Evolutionary conservation across 92 coral and sea anemone species (phyloP), one percentile per base, ranked within the genome.

Genomic region (Epizoanthus stellaris): DNA sequence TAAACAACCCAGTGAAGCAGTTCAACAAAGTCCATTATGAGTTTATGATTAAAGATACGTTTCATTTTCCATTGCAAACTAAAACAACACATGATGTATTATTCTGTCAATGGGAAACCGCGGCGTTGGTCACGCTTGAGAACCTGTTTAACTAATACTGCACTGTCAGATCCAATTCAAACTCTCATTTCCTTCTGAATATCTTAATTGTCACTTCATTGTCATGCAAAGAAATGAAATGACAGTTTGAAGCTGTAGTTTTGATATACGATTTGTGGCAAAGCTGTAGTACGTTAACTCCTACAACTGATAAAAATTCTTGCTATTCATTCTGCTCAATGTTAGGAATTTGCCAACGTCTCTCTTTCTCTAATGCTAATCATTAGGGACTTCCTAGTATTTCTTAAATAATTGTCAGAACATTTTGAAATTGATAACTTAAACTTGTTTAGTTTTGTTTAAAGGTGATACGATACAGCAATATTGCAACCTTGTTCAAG

Each of bases 191-290:
- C 60, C 25, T 4, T 79, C 23, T 57, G 49, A 43, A 70, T 63
- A 62, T 20, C 54, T 59, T 62, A 13, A 79, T 79, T 79, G 57
- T 21, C 21, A 39, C 16, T 56, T 43, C 83, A 79, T 63, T 62
- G 70, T 79, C 36, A 79, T 20, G 2, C 9, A 79, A 23, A 61
- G 65, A 25, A 63, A 62, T 12, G 16, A 79, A 79, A 63, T 79
- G 83, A 79, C 83, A 79, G 83, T 79, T 79, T 79, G 13, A 20
- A 62, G 71, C 34, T 64, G 20, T 61, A 63, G 25, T 23, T 21
- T 79, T 79, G 83, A 79, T 79, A 79, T 79, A 79, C 71, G 83
- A 79, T 79, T 75, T 79, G 21, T 62, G 61, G 49, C 40, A 79
- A 62, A 79, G 61, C 43, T 42, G 14, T 62, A 19, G 23, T 4